phyloP scores from a whole-genome alignment of 2,113 vertebrate species.

The Dolichotis patagonum region DNA sequence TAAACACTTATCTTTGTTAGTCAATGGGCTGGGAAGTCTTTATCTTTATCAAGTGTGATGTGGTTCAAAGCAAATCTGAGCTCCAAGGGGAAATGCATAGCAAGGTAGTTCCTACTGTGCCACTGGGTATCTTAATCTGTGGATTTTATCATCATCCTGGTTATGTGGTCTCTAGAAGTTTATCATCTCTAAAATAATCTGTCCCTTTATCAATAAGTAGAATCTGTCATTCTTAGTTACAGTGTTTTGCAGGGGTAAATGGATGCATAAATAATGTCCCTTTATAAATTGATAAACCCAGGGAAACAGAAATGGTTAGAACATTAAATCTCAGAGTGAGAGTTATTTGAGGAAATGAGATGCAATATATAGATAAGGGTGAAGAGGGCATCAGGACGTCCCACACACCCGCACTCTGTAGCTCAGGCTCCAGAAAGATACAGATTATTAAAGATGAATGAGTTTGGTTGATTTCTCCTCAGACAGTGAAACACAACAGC shows the following conservation, averaged over 20 bases:
- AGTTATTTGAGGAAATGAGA: background rate
- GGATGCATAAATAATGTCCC: background rate
- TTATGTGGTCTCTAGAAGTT: background rate
- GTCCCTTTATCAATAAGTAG: background rate
- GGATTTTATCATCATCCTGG: background rate
- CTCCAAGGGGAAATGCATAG: background rate
- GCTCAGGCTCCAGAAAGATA: background rate
- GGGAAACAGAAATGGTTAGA: background rate
- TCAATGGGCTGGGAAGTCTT: constrained; percentile 68
- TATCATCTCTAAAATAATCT: background rate
- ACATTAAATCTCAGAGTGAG: background rate
- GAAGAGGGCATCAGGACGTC: background rate
- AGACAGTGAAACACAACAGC: background rate
- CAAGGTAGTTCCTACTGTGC: background rate
- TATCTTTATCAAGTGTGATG: constrained; percentile 58
- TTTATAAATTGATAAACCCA: background rate
- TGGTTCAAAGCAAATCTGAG: constrained; percentile 45
- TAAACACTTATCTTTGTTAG: constrained; percentile 71
- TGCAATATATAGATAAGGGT: background rate
- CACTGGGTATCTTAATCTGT: background rate
- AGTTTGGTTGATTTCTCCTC: background rate
- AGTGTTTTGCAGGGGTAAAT: background rate
- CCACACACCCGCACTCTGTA: background rate
- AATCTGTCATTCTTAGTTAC: background rate
- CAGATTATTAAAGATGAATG: background rate